Conservation (phyloP, 1,140 invertebrate genomes). For the Philotrypesis tridentata region DNA sequence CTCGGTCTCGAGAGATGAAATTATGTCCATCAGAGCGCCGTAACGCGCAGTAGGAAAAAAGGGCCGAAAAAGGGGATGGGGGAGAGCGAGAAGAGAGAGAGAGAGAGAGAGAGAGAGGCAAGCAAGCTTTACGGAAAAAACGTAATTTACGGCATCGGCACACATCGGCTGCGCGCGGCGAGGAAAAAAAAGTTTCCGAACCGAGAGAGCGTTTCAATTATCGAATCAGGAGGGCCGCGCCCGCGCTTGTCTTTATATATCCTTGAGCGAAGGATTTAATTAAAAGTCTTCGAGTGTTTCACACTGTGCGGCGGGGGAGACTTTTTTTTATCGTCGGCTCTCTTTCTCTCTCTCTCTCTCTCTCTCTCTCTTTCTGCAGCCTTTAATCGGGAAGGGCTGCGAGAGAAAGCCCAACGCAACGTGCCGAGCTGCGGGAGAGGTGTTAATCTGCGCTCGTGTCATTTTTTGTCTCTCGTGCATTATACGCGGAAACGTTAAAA, state of each 20-base stretch:
- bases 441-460: too few species aligned
- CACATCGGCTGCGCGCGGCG: not conserved
- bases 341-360: not conserved
- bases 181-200: conserved; percentile 18
- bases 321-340: not conserved
- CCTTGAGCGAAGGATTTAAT: conserved; percentile 36
- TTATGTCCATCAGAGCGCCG: not conserved
- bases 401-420: conserved; percentile 3
- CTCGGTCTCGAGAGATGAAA: not conserved
- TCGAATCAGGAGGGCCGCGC: conserved; percentile 31
- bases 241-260: conserved; percentile 34
- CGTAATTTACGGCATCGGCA: conserved; percentile 32
- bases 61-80: not conserved
- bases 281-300: conserved; percentile 28
- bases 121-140: not conserved
- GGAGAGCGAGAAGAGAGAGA: too few species aligned
- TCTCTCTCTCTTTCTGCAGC: too few species aligned
- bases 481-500: too few species aligned
- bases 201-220: conserved; percentile 30
- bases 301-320: not conserved
- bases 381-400: not conserved
- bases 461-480: too few species aligned
- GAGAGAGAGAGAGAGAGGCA: too few species aligned
- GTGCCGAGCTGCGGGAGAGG: too few species aligned
- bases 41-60: not conserved